These are phyloP conservation scores for Lacerta agilis DNA, from an alignment of 2,797 vertebrate species.

Conservation along the genomic window DNA sequence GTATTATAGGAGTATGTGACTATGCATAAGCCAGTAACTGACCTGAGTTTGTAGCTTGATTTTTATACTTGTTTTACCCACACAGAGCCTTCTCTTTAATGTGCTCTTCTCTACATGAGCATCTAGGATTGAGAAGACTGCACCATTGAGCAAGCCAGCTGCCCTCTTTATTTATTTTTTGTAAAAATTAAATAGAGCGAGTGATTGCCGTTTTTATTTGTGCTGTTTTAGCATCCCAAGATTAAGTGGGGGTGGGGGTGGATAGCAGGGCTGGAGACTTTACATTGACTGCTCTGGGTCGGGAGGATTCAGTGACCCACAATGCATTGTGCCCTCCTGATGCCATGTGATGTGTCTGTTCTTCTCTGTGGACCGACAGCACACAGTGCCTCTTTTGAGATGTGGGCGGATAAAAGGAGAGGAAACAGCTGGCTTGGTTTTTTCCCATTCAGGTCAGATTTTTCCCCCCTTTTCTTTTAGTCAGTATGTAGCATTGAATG, in stretches of 20 bases:
- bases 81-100: neutral
- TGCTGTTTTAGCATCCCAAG: conserved; percentile 17
- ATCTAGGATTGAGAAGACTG: conserved; percentile 6
- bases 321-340: conserved; percentile 48
- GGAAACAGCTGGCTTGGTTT: conserved; percentile 66
- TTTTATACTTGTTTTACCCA: neutral
- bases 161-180: neutral
- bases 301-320: conserved; percentile 60
- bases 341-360: conserved; percentile 51
- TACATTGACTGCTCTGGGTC: conserved; percentile 22
- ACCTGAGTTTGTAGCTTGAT: neutral
- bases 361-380: conserved; percentile 40
- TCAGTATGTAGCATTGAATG: conserved; percentile 44
- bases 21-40: neutral
- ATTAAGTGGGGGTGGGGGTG: conserved; percentile 35
- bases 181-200: conserved; percentile 26
- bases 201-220: neutral
- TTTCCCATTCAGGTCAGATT: conserved; percentile 62
- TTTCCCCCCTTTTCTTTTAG: neutral
- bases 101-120: neutral
- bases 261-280: conserved; percentile 45
- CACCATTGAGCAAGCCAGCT: rapidly evolving
- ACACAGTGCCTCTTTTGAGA: conserved; percentile 62
- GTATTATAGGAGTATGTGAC: neutral
- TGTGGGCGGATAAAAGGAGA: conserved; percentile 57